Evolutionary conservation across 1,140 invertebrate genomes (phyloP), one percentile per base, ranked within the genome.

Genomic region (Neodiprion pinetum): DNA sequence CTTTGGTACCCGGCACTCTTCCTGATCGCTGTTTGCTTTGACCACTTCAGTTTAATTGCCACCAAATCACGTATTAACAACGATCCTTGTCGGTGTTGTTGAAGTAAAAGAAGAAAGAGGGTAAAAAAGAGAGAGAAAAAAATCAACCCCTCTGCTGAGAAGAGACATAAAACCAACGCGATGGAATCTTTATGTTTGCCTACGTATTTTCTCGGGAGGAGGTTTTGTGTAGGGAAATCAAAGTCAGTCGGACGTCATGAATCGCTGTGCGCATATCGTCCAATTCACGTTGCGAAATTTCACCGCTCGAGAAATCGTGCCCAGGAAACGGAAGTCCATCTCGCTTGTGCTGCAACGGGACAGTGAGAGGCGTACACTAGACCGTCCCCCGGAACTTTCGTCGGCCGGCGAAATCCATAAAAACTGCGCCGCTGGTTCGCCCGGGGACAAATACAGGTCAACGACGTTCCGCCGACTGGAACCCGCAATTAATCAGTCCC

Each of bases 31-130:
- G 84, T 87, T 87, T 87, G 80, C 83, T 79, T 78, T 82, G 77
- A 82, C 84, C 85, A 88, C 86, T 88, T 86, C 76, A 82, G 78
- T 84, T 83, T 87, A 86, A 87, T 88, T 86, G 86, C 80, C 83
- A 81, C 77, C 84, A 82, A 87, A 85, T 86, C 83, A 82, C 74
- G 73, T 74, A 78, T 82, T 86, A 85, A 86, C 86, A 80, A 84
- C 73, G 78, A 81, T 80, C 78, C 77, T 78, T 74, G 78, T 75
- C 80, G 76, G 78, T 40, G 21, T 23, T 11, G 21, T 11, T 47
- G 68, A 10, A 21, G 68, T n/a, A 7, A 17, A 61, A 40, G 28
- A 40, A 40, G 28, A 40, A 40, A 5, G 28, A 40, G 28, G 5
- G 5, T 40, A 40, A 40, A 40, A 40, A 40, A 40, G 28, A 40